phyloP scores from a whole-genome alignment of 2,888 invertebrate species.

The Callyntrura sp. region DNA sequence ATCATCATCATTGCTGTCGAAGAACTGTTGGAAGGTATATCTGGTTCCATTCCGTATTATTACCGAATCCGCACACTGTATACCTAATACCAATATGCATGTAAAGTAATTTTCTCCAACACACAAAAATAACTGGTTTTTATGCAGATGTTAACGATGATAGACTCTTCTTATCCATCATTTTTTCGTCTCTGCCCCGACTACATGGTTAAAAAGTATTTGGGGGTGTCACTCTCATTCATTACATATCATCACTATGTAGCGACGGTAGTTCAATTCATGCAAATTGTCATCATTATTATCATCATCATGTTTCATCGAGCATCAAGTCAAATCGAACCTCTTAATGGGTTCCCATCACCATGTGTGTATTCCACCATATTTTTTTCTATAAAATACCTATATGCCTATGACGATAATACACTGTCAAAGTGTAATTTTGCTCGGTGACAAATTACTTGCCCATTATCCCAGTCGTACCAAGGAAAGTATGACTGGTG shows the following conservation, averaged over 20 bases:
- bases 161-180: slow-evolving; percentile 32
- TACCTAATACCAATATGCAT: too few species aligned
- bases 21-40: too few species aligned
- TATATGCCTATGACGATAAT: not conserved
- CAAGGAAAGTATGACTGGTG: too few species aligned
- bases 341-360: slow-evolving; percentile 36
- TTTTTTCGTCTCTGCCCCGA: not conserved
- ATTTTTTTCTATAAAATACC: not conserved
- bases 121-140: slow-evolving; percentile 26
- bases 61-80: too few species aligned
- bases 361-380: not conserved
- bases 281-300: too few species aligned
- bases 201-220: not conserved
- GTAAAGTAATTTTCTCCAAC: not conserved
- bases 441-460: slow-evolving; percentile 62
- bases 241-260: not conserved
- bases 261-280: too few species aligned
- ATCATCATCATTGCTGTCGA: too few species aligned
- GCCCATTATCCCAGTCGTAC: slow-evolving; percentile 38
- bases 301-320: not conserved
- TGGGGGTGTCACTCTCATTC: slow-evolving; percentile 10
- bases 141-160: slow-evolving; percentile 31
- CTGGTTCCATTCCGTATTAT: too few species aligned
- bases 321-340: slow-evolving; percentile 21
- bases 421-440: slow-evolving; percentile 21